Base-by-base conservation (phyloP, 1,140 invertebrate genomes). In the Metopolophium dirhodum region DNA sequence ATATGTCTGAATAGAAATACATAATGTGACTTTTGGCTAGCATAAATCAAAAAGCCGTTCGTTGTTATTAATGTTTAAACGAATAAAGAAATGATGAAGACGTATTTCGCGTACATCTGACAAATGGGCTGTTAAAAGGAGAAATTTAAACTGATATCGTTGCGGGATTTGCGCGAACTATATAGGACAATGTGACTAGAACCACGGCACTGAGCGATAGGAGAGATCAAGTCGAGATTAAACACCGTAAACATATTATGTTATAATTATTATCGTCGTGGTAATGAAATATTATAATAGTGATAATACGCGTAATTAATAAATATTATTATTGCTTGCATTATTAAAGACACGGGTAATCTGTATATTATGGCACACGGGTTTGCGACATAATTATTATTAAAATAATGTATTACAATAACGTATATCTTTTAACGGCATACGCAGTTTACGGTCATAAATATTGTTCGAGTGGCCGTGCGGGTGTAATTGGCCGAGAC, bases 1-100 rank as follows among this genome's bases (percentile, higher is more conserved):
- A 77, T 77, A 77, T 77, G 61, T 77, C 61, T 77, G 61, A 77
- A 77, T 77, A 77, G 61, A 77, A 77, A 77, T 77, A 77, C n/a
- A 77, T 77, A 77, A 77, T 77, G 61, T 77, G n/a, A 77, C 61
- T 77, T 77, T n/a, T n/a, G 61, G 61, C n/a, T 77, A 18, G 61
- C 61, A 77, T 77, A 77, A 77, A 77, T 77, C 61, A 77, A 77
- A 77, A 77, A 77, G n/a, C 14, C 61, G 61, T n/a, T n/a, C 61
- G 61, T 77, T n/a, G 61, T 77, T 77, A 77, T 77, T 77, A 77
- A 77, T 77, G 61, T 77, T 77, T 77, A 77, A n/a, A 77, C 61
- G 61, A 77, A 77, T 77, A 77, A 77, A 77, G 61, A 77, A 77
- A 77, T 35, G 61, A 77, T 77, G 61, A 77, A 77, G 61, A 77